A percentile compares a stretch with the other conserved stretches of the same genome.
phyloP scores from a whole-genome alignment of 2,797 vertebrate species.

The Betta splendens region DNA sequence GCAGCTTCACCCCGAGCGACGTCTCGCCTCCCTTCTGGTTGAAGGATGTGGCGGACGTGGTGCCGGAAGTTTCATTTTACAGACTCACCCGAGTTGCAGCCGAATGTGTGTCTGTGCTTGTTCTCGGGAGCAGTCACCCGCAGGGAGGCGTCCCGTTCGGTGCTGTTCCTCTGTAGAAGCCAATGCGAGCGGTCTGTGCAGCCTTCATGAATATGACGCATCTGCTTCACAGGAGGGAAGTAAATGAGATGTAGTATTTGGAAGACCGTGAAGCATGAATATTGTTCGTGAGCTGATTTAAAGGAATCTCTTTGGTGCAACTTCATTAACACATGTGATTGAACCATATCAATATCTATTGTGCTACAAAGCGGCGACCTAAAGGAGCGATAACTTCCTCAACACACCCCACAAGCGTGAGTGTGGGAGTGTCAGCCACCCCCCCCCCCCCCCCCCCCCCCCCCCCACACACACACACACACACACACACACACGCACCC shows the following conservation, averaged over 20 bases:
- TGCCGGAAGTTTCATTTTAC: slow-evolving; percentile 13
- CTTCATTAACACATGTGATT: background rate
- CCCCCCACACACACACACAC: no score
- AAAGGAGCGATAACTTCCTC: slow-evolving; percentile 14
- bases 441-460: slow-evolving; percentile 36
- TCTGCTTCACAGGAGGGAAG: background rate
- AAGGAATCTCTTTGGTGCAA: background rate
- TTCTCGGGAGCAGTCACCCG: slow-evolving; percentile 77
- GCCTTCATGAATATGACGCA: slow-evolving; percentile 31
- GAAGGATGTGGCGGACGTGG: slow-evolving; percentile 20
- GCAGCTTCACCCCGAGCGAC: slow-evolving; percentile 20
- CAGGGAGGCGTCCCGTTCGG: slow-evolving; percentile 58
- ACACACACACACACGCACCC: no score
- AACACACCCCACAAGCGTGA: slow-evolving; percentile 8
- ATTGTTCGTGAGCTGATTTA: background rate
- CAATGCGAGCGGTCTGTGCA: no score
- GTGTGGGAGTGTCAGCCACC: slow-evolving; percentile 31
- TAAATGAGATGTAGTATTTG: background rate
- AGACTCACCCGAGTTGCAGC: slow-evolving; percentile 67
- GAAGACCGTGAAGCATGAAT: background rate
- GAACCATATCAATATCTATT: background rate
- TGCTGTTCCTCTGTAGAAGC: no score
- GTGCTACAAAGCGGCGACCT: slow-evolving; percentile 8
- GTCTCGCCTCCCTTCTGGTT: slow-evolving; percentile 23
- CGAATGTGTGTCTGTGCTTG: slow-evolving; percentile 75